These are phyloP conservation scores for Oxyteleia sp. DNA, from an alignment of 2,888 invertebrate species.

Conservation along the genomic window DNA sequence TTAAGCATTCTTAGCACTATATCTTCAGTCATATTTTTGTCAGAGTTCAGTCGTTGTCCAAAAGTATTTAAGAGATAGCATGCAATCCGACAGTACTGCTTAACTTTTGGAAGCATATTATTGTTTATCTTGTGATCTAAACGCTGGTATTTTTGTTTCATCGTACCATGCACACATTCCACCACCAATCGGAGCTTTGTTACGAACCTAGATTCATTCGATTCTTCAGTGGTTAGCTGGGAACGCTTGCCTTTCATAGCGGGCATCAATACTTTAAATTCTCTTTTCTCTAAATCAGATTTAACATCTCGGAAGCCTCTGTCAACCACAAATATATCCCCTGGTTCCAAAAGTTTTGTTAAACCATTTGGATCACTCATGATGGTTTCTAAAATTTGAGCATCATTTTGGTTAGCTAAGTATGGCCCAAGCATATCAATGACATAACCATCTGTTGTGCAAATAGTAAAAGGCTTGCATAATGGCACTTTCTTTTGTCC, in stretches of 20 bases:
- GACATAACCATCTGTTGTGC: slow-evolving; percentile 25
- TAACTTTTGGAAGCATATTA: slow-evolving; percentile 60
- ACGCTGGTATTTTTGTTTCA: slow-evolving; percentile 56
- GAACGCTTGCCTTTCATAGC: slow-evolving; percentile 75
- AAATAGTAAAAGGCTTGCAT: slow-evolving; percentile 65
- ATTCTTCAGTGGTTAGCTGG: slow-evolving; percentile 74
- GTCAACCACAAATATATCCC: slow-evolving; percentile 32
- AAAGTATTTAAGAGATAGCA: slow-evolving; percentile 56
- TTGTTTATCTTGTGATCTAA: slow-evolving; percentile 62
- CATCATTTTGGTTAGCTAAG: slow-evolving; percentile 58
- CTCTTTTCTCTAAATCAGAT: slow-evolving; percentile 59
- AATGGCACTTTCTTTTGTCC: slow-evolving; percentile 64
- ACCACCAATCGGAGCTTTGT: slow-evolving; percentile 74
- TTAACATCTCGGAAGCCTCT: slow-evolving; percentile 32
- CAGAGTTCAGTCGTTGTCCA: slow-evolving; percentile 66
- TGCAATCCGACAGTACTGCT: slow-evolving; percentile 24
- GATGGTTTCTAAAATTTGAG: slow-evolving; percentile 17
- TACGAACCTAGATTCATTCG: slow-evolving; percentile 74
- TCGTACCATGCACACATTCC: slow-evolving; percentile 74
- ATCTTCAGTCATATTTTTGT: slow-evolving; percentile 38
- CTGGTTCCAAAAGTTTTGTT: slow-evolving; percentile 15
- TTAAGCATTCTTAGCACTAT: slow-evolving; percentile 13
- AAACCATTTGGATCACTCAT: slow-evolving; percentile 20
- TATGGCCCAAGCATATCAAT: slow-evolving; percentile 59
- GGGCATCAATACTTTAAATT: slow-evolving; percentile 69